A percentile compares a stretch with the other conserved stretches of the same genome.
These are phyloP conservation scores for Cryptocheilus praepositus DNA, from an alignment of 2,888 invertebrate genomes.

Conservation along the genomic window DNA sequence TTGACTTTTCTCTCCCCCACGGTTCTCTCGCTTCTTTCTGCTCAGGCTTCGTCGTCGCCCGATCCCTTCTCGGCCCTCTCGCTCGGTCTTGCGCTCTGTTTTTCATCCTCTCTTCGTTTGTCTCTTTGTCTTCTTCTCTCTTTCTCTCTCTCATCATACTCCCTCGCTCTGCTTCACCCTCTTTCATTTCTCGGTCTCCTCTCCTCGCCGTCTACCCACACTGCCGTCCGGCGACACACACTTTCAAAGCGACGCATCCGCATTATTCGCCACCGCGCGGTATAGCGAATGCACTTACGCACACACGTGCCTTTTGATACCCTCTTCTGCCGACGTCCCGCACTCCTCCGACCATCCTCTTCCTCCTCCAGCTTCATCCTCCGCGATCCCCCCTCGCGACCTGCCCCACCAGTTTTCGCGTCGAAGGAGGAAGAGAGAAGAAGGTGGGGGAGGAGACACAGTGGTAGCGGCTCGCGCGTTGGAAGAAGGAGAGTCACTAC, in stretches of 20 bases:
- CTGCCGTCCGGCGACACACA: not conserved
- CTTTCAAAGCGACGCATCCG: constrained; percentile 33
- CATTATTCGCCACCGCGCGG: constrained; percentile 43
- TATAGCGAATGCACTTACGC: constrained; percentile 34
- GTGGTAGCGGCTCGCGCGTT: constrained; percentile 10
- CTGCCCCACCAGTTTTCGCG: constrained; percentile 19
- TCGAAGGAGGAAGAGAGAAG: constrained; percentile 27
- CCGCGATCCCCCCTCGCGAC: constrained; percentile 17
- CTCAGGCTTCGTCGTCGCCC: not conserved
- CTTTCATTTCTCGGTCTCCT: constrained; percentile 2
- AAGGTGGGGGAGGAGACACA: constrained; percentile 20
- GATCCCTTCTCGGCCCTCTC: no score
- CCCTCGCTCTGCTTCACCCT: not conserved
- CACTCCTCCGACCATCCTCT: not conserved
- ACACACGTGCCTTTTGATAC: constrained; percentile 29
- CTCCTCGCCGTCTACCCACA: not conserved
- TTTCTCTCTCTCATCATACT: constrained; percentile 10
- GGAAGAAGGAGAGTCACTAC: constrained; percentile 38
- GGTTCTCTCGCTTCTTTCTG: constrained; percentile 10
- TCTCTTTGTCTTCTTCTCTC: constrained; percentile 14
- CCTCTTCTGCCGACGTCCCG: not conserved
- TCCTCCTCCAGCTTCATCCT: not conserved
- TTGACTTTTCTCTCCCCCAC: constrained; percentile 37
- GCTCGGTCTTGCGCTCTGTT: not conserved
- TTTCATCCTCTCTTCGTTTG: constrained; percentile 5